Evolutionary conservation across 2,113 vertebrate genomes (phyloP), one percentile per base, ranked within the genome.

Genomic region (Brachyhypopomus gauderio): DNA sequence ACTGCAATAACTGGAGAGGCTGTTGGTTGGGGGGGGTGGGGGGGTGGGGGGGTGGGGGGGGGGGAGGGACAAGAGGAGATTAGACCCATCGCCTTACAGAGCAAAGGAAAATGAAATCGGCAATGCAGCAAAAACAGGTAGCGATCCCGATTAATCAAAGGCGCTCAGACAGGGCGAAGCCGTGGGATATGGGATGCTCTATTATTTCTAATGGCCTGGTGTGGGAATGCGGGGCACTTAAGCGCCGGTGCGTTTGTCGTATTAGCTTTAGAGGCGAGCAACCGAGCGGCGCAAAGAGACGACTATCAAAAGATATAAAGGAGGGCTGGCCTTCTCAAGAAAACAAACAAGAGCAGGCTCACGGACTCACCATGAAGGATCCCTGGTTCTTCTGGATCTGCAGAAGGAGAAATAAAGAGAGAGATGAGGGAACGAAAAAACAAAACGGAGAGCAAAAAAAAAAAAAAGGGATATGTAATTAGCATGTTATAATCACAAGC

Each of bases 1-100:
- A 99, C 96, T 99, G 98, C 94, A 99, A 96, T 97, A 99, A 97
- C 97, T 99, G 98, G 91, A 99, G 96, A 96, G 98, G 98, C 97
- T 99, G 94, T 81, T 14, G 12, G 12, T 8, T 3, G 45, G 1
- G 12, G 12, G 45, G 0, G 45, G 45, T 1, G 3, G 38, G 38
- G 38, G 38, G 38, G 38, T 38, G 38, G 38, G 7, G 38, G 90
- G 92, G 90, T n/a, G 30, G 30, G 30, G 85, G 87, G 90, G 90
- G 90, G 92, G 83, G 79, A 81, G 36, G 84, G 56, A 79, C 78
- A 88, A 66, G 82, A 80, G 62, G 77, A 84, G 84, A 95, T 96
- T 94, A 97, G 93, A 90, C 90, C 94, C 95, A 96, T 94, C 89
- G 96, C 95, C 93, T 94, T 93, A 97, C 95, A 96, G 96, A 95